Conservation (phyloP, 30 jellyfish, hydroid and myxozoan species). For the Cassiopea andromeda region DNA sequence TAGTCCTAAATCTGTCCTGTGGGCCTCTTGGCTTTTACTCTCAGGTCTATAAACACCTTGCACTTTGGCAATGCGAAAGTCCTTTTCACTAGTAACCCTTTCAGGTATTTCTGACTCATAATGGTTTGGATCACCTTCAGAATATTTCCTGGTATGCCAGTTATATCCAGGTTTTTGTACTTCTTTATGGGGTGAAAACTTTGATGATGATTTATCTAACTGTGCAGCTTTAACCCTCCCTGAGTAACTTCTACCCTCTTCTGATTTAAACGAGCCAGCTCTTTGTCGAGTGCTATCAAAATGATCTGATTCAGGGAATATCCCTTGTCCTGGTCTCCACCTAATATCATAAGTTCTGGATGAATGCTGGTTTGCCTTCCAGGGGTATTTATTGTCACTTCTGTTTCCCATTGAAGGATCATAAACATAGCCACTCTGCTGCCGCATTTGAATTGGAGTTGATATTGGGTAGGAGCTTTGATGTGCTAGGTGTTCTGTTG, state of each 20-base stretch:
- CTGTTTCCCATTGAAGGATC: conserved; percentile 11
- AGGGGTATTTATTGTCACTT: conserved; percentile 18
- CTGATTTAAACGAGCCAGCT: neutral
- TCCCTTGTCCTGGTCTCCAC: neutral
- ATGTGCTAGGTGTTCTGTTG: conserved; percentile 23
- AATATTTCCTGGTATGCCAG: conserved; percentile 11
- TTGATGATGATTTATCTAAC: neutral
- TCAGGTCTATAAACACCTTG: neutral
- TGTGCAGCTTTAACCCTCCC: conserved; percentile 5
- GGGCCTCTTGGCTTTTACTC: neutral
- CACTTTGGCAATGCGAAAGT: neutral
- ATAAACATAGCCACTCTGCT: conserved; percentile 20
- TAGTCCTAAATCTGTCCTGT: neutral
- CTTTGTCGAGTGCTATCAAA: conserved; percentile 23
- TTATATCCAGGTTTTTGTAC: conserved; percentile 15
- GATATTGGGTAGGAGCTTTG: neutral
- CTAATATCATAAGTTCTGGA: conserved; percentile 23
- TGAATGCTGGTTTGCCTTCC: conserved; percentile 29
- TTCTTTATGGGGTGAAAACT: conserved; percentile 29
- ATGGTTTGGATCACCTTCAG: conserved; percentile 17
- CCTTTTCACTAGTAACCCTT: neutral
- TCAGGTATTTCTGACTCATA: neutral
- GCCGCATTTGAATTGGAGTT: conserved; percentile 13
- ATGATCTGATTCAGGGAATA: conserved; percentile 20
- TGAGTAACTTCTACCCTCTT: conserved; percentile 7